phyloP scores from a whole-genome alignment of 1,140 invertebrate genomes.

The Polypedilum vanderplanki region DNA sequence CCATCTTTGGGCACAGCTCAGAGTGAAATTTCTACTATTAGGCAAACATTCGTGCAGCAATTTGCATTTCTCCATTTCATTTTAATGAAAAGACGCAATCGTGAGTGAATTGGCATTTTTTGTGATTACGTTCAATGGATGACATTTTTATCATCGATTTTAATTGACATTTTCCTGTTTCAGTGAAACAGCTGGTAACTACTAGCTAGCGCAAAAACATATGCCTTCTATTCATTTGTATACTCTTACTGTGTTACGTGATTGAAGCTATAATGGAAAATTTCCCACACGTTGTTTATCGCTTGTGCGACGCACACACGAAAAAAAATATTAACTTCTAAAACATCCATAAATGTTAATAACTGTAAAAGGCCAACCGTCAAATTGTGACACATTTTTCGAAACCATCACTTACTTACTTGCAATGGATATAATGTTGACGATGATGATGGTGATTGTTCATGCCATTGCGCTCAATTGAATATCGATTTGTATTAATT shows the following conservation, averaged over 20 bases:
- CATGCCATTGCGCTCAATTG: background rate
- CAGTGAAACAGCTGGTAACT: background rate
- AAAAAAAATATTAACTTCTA: slow-evolving; percentile 1
- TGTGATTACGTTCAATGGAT: background rate
- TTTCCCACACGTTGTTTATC: too few relatives aligned
- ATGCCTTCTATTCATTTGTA: too few relatives aligned
- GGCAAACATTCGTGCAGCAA: slow-evolving; percentile 1
- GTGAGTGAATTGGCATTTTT: background rate
- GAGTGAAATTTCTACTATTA: slow-evolving; percentile 11
- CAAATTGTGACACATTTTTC: background rate
- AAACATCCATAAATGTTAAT: slow-evolving; percentile 12
- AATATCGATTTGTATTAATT: slow-evolving; percentile 20
- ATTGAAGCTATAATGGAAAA: background rate
- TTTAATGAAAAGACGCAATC: background rate
- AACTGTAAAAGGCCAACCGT: background rate
- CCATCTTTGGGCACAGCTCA: background rate
- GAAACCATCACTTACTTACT: background rate
- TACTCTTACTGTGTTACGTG: background rate
- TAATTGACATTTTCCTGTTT: slow-evolving; percentile 25
- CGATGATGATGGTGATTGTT: too few relatives aligned
- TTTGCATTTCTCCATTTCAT: background rate
- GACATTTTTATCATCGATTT: slow-evolving; percentile 25
- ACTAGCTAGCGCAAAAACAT: too few relatives aligned
- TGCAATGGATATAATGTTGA: too few relatives aligned
- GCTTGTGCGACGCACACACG: too few relatives aligned